A percentile compares a stretch with the other conserved stretches of the same genome.
Evolutionary conservation across 2,888 invertebrate species (phyloP).

Genomic region (Macropis europaea): DNA sequence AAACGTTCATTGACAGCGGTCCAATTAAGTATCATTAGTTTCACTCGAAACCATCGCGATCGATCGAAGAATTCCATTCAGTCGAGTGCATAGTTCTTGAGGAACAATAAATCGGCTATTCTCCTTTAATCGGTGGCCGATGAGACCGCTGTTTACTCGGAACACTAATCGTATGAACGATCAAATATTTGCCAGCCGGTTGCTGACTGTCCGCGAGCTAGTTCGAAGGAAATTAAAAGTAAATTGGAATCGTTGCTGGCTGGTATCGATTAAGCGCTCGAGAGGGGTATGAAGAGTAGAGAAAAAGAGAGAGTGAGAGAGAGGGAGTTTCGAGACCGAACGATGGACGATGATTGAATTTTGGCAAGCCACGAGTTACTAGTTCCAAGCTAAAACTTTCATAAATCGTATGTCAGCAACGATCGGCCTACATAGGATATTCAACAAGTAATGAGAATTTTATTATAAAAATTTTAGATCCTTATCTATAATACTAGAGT

Average conservation of each 20-base stretch:
- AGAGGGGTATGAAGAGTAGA: neutral
- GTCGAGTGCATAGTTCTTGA: neutral
- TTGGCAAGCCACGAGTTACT: constrained; percentile 21
- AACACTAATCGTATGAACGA: constrained; percentile 53
- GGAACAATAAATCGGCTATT: constrained; percentile 28
- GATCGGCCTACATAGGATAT: too few species aligned
- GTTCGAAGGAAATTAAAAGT: constrained; percentile 68
- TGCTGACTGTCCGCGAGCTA: constrained; percentile 43
- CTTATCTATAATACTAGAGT: too few species aligned
- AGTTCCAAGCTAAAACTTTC: constrained; percentile 49
- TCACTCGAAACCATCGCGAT: constrained; percentile 14
- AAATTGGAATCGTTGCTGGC: constrained; percentile 38
- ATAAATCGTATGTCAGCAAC: constrained; percentile 41
- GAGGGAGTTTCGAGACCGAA: neutral
- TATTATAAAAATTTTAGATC: too few species aligned
- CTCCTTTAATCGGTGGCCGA: constrained; percentile 39
- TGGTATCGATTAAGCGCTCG: constrained; percentile 41
- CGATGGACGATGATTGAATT: constrained; percentile 22
- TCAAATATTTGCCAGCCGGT: constrained; percentile 62
- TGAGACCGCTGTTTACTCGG: constrained; percentile 25
- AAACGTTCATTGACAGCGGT: constrained; percentile 5
- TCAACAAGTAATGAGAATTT: too few species aligned
- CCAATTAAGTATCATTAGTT: constrained; percentile 32
- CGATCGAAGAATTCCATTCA: constrained; percentile 35
- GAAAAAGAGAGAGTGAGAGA: neutral